Evolutionary conservation across 1,140 invertebrate genomes (phyloP), one percentile per base, ranked within the genome.

Genomic region (Antheraea mylitta): DNA sequence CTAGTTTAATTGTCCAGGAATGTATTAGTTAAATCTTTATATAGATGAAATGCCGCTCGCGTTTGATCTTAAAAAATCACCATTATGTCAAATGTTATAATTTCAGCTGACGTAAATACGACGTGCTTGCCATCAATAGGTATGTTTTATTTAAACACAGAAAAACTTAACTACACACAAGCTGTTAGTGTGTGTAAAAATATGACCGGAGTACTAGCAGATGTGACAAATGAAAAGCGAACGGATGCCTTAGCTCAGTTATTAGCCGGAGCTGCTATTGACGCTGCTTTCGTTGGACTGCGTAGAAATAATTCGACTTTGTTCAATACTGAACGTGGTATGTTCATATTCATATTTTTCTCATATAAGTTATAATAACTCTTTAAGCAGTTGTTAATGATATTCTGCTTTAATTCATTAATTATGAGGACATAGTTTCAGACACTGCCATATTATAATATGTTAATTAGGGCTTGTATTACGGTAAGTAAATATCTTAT

Each of bases 111-210:
- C 42, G 68, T 78, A 36, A 94, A 93, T 71, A 71, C 93, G 3
- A 90, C 85, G 7, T 95, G 95, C 72, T 78, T 95, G 3, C 93
- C 93, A 68, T 91, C 80, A 0, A 78, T 93, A 1, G 95, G 95
- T 3, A 81, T 96, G 77, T 96, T 95, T 80, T 74, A 86, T 48
- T 70, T 95, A 8, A 84, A 93, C 1, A 45, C 84, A 7, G 75
- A 92, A 8, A 85, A 75, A 63, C 69, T 88, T 19, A 96, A 95
- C 86, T 95, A 94, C 72, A 93, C 93, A 3, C 79, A 93, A 59
- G 93, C 95, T 0, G 84, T 85, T 19, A 66, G 74, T 0, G 76
- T 78, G 7, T 96, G 95, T 73, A 82, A 83, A 69, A 93, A 93
- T 64, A 80, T 92, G 16, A 94, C 93, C 66, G 93, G 91, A 9